Conservation (phyloP, 2,113 vertebrate species). For the Eurystomus gularis region DNA sequence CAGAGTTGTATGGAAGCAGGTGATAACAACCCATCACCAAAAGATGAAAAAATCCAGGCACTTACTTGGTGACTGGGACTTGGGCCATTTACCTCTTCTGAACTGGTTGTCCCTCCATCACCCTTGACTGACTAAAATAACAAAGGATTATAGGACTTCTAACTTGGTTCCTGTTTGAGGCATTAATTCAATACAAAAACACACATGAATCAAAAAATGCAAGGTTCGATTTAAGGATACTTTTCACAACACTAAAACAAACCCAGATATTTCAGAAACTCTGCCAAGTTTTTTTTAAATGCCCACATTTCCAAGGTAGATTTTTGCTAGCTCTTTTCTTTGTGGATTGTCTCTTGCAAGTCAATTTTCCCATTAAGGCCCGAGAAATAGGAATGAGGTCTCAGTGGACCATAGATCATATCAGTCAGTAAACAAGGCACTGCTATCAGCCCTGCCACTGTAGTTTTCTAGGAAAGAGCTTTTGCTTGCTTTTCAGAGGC, state of each 20-base stretch:
- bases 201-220: neutral
- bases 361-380: neutral
- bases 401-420: neutral
- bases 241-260: neutral
- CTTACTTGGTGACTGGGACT: constrained; percentile 71
- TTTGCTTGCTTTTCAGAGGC: neutral
- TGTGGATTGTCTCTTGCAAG: neutral
- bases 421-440: neutral
- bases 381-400: neutral
- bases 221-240: neutral
- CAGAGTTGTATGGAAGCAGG: neutral
- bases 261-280: neutral
- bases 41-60: constrained; percentile 4
- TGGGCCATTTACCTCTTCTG: constrained; percentile 56
- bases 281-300: neutral
- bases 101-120: constrained; percentile 38
- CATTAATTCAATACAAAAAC: neutral
- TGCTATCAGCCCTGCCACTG: neutral
- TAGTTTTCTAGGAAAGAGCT: neutral
- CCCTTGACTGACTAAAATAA: constrained; percentile 78
- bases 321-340: neutral
- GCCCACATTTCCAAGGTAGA: neutral
- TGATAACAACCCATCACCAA: constrained; percentile 53
- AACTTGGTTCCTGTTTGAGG: neutral
- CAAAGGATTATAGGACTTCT: constrained; percentile 61